Percentiles rank a stretch among this genome's conserved stretches.
Conservation (phyloP, 1,140 invertebrate genomes). For the Triops longicaudatus region DNA sequence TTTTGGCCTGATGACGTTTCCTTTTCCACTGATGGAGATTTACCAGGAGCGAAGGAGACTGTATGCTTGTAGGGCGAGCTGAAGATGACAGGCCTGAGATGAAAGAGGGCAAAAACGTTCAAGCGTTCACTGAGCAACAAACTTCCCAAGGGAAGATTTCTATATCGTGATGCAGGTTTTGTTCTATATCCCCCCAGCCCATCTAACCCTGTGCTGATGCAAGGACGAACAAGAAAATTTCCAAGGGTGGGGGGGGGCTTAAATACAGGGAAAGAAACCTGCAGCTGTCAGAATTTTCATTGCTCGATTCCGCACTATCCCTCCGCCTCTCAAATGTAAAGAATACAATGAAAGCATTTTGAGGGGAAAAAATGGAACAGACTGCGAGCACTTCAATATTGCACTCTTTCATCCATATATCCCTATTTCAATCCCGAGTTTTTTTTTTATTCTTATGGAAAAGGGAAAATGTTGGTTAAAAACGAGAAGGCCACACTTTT, state of each 20-base stretch:
- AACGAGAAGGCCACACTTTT: not conserved
- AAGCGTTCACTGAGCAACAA: constrained; percentile 7
- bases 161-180: not conserved
- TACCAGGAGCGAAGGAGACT: not conserved
- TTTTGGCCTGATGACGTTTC: constrained; percentile 2
- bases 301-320: not conserved
- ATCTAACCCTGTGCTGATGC: not conserved
- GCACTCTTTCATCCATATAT: not conserved
- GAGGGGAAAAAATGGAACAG: not conserved
- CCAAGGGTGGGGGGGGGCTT: not conserved
- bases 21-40: constrained; percentile 13
- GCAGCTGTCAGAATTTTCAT: constrained; percentile 11
- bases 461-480: not conserved
- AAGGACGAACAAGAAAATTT: not conserved
- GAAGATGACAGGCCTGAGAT: not conserved
- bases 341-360: not conserved
- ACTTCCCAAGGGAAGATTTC: not conserved
- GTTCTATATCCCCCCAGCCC: not conserved
- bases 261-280: constrained; percentile 5
- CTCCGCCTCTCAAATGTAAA: not conserved
- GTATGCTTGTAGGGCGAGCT: not conserved
- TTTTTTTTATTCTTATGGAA: not conserved
- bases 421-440: not conserved
- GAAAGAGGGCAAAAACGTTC: not conserved
- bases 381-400: not conserved